Evolutionary conservation across 2,888 invertebrate species (phyloP), one percentile per base, ranked within the genome.

Genomic region (Apantesis nais): DNA sequence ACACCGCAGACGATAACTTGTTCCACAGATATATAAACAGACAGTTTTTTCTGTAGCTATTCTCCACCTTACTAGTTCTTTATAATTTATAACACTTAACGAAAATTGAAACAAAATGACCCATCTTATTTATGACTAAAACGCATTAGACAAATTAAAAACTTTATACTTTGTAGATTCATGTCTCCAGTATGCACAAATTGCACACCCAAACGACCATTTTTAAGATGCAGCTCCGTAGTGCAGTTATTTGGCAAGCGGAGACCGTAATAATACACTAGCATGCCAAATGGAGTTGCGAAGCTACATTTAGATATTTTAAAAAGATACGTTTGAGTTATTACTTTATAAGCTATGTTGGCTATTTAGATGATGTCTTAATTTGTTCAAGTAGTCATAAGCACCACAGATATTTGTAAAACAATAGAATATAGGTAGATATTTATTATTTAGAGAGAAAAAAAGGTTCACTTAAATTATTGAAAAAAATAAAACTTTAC

Each of bases 221-320:
- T 62, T 66, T 66, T 65, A 65, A 72, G 68, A 68, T 62, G 68
- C 68, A 37, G n/a, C 31, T 62, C 44, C 8, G 9, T 12, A 29
- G 16, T 63, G 37, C 61, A 64, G 60, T 48, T 62, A 61, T 72
- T 72, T 72, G 68, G 68, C 68, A 72, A 41, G 44, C 48, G 68
- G 55, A 25, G 61, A 22, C 25, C 19, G 52, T 68, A 68, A 62
- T 68, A 52, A 65, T 62, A 44, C 64, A 16, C 62, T 62, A 62
- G 37, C 44, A 52, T 39, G 71, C 68, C 71, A 72, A 68, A 72
- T 72, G 55, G 55, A 44, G 37, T 65, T 62, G 8, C 39, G 37
- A 52, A 22, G 34, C 39, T 39, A 37, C 37, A 37, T 39, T 66
- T 58, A 16, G 58, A 58, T 29, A 58, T 58, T 58, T 58, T 29